phyloP scores from a whole-genome alignment of 2,888 invertebrate species.

The Abrostola tripartita region DNA sequence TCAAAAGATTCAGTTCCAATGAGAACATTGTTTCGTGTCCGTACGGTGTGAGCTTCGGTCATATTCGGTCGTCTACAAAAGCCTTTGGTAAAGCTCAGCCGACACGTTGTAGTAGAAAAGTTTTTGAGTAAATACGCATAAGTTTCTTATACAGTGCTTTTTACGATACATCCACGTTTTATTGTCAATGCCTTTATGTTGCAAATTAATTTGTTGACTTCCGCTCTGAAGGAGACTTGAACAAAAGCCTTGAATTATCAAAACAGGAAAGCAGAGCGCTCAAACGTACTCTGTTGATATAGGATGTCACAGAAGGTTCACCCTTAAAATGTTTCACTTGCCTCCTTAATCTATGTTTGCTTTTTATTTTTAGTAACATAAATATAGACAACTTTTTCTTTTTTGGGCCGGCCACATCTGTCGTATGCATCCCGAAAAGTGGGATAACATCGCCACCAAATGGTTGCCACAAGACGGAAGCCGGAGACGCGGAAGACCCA shows the following conservation, averaged over 20 bases:
- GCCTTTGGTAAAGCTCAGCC: slow-evolving; percentile 48
- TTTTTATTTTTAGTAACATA: not conserved
- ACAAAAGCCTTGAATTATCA: slow-evolving; percentile 31
- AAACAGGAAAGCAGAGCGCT: slow-evolving; percentile 19
- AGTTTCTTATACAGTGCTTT: slow-evolving; percentile 41
- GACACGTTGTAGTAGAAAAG: slow-evolving; percentile 57
- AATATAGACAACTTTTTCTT: too few relatives aligned
- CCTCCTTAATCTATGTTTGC: too few relatives aligned
- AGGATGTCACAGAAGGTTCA: not conserved
- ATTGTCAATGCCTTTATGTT: slow-evolving; percentile 48
- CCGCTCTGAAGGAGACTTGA: slow-evolving; percentile 4
- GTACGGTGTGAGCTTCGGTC: slow-evolving; percentile 37
- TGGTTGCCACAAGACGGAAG: too few relatives aligned
- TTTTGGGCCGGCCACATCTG: too few relatives aligned
- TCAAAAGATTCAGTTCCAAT: too few relatives aligned
- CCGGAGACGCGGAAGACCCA: too few relatives aligned
- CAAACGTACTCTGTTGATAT: not conserved
- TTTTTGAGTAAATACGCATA: slow-evolving; percentile 57
- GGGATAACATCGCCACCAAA: too few relatives aligned
- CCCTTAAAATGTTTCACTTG: not conserved
- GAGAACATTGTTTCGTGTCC: not conserved
- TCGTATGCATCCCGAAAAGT: too few relatives aligned
- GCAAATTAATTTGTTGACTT: slow-evolving; percentile 53
- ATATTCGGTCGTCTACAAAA: slow-evolving; percentile 45
- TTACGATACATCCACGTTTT: slow-evolving; percentile 44